Evolutionary conservation across 2,113 vertebrate species (phyloP), one percentile per base, ranked within the genome.

Genomic region (Chaetorhynchus papuensis): DNA sequence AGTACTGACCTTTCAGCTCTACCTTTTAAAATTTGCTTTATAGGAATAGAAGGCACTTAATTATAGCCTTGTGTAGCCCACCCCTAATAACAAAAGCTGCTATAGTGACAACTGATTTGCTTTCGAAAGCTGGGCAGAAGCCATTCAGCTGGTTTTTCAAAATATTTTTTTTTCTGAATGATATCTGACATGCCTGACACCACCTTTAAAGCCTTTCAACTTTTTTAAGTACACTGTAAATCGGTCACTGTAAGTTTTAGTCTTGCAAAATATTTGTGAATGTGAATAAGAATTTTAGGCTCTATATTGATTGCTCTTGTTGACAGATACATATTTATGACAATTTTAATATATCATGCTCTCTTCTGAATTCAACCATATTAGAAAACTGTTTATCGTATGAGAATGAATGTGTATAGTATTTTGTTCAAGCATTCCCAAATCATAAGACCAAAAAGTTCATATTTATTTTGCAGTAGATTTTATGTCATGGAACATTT

Each of bases 251-350:
- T 39, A 53, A 94, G 31, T 79, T 81, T 94, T 86, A 94, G 54
- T 92, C 59, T 57, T 94, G 65, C 35, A 85, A 83, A 47, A 33
- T 89, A 90, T 79, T 88, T 30, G 54, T 82, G 78, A 95, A 84
- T 90, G 54, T 95, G 53, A 91, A 49, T 85, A 59, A 86, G 91
- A 70, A 79, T 97, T 83, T 89, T 63, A 76, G 35, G 30, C 12
- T n/a, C 9, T 57, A 1, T 78, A n/a, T 66, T 7, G 2, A 42
- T 44, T 28, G 4, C 17, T 72, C 35, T 94, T 94, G 90, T 91
- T 90, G 83, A 83, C 52, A 96, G 87, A 74, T 92, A 83, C 16
- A 24, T 91, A 30, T 83, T 95, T 89, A 84, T 49, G 69, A 90
- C 35, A 76, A 50, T 53, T 89, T 90, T 53, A 94, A 49, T 93